A percentile compares a stretch with the other conserved stretches of the same genome.
These are phyloP conservation scores for Cheilinus undulatus DNA, from an alignment of 2,113 vertebrate species.

Conservation along the genomic window DNA sequence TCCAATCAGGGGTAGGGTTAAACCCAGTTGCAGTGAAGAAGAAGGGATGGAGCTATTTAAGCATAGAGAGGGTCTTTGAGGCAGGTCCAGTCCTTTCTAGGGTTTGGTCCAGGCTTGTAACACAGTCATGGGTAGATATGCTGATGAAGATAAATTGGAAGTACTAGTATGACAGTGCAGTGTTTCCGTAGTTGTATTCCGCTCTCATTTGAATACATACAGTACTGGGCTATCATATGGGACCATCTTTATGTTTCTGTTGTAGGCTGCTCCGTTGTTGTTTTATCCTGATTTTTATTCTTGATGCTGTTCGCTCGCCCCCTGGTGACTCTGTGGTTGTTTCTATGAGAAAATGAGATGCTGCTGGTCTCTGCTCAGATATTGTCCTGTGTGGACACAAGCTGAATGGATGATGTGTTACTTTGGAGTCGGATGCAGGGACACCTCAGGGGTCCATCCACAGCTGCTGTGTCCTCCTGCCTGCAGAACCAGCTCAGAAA, in stretches of 20 bases:
- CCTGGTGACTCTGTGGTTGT: slow-evolving; percentile 31
- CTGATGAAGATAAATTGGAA: too few relatives aligned
- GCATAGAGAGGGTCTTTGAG: too few relatives aligned
- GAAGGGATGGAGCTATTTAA: too few relatives aligned
- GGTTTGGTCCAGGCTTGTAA: too few relatives aligned
- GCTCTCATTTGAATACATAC: not conserved
- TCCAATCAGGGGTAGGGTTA: too few relatives aligned
- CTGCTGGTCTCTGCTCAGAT: slow-evolving; percentile 40
- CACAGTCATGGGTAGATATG: too few relatives aligned
- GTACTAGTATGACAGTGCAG: too few relatives aligned
- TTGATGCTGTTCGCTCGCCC: slow-evolving; percentile 22
- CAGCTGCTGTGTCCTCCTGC: slow-evolving; percentile 24
- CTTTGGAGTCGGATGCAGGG: slow-evolving; percentile 27
- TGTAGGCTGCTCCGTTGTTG: not conserved
- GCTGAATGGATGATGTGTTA: slow-evolving; percentile 60
- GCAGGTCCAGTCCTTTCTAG: too few relatives aligned
- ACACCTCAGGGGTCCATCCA: slow-evolving; percentile 41
- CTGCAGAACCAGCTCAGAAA: slow-evolving; percentile 38
- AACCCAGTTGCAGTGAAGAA: too few relatives aligned
- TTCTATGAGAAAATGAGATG: slow-evolving; percentile 48
- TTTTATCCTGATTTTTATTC: slow-evolving; percentile 28
- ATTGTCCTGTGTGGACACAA: slow-evolving; percentile 32
- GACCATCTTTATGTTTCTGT: not conserved
- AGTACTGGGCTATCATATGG: not conserved
- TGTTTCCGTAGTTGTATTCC: too few relatives aligned